Base-by-base conservation (phyloP, 2,888 invertebrate genomes). In the Drosophila paranaensis region DNA sequence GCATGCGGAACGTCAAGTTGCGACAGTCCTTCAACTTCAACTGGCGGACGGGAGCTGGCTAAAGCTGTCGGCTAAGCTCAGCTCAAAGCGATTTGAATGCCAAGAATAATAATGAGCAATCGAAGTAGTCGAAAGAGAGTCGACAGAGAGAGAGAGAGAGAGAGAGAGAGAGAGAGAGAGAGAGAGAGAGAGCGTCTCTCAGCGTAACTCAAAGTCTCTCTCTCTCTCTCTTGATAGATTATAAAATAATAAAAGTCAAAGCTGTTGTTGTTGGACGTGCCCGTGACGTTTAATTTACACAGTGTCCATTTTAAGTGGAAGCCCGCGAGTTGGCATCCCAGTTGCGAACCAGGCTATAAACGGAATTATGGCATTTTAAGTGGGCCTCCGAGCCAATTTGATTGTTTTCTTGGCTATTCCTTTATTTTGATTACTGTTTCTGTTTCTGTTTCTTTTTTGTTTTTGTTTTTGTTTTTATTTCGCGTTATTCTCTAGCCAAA, bases 351-450 rank as follows among this genome's bases (percentile, higher is more conserved):
- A 25, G 66, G 73, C 80, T 73, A 81, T 80, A 81, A 82, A 79
- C 81, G 71, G 89, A 77, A 75, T 89, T 86, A 88, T 90, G 77
- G 82, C 86, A 74, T 89, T 89, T 87, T 89, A 89, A 86, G 82
- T 88, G 82, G 88, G 43, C 66, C 74, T 51, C 75, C 79, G 77
- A 74, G 77, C 62, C 79, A 79, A 81, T 86, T 74, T 74, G 55
- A 69, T 79, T 74, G 63, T 54, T 40, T 40, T 2, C 13, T 53
- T 58, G 67, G 35, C 43, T 56, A 63, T 64, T 61, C 13, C 51
- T 11, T 70, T 55, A 11, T 50, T 60, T 53, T 2, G 43, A n/a
- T 39, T 27, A 27, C 3, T 16, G 2, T 20, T 43, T 4, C 33
- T 39, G 3, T 9, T 37, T 3, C 20, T 39, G 6, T 6, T 9